These are phyloP conservation scores for Embidobia sp. DNA, from an alignment of 2,888 invertebrate genomes.

Conservation along the genomic window DNA sequence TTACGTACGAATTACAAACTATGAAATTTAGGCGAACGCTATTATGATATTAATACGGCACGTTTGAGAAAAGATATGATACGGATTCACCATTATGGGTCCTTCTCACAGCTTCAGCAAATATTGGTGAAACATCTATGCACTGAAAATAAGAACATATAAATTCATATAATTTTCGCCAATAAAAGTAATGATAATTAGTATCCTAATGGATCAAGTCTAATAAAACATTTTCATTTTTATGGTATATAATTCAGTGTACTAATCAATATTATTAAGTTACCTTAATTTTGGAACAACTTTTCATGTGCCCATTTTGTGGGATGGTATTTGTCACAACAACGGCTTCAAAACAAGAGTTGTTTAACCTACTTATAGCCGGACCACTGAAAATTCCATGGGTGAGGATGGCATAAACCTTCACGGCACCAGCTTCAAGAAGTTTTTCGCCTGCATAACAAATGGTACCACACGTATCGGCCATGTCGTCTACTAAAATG, in stretches of 20 bases:
- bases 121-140: slow-evolving; percentile 99
- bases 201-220: too few relatives aligned
- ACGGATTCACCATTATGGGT: slow-evolving; percentile 99
- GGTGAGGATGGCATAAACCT: slow-evolving; percentile 96
- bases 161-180: too few relatives aligned
- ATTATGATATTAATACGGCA: slow-evolving; percentile 88
- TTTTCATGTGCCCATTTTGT: slow-evolving; percentile 96
- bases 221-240: too few relatives aligned
- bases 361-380: slow-evolving; percentile 95
- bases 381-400: slow-evolving; percentile 98
- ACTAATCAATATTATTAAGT: too few relatives aligned
- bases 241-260: too few relatives aligned
- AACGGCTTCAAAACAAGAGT: slow-evolving; percentile 95
- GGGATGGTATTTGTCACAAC: slow-evolving; percentile 98
- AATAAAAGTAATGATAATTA: too few relatives aligned
- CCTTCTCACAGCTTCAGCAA: slow-evolving; percentile 98
- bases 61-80: slow-evolving; percentile 98
- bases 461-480: slow-evolving; percentile 97
- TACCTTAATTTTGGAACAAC: slow-evolving; percentile 93
- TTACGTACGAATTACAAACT: too few relatives aligned
- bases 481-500: slow-evolving; percentile 98
- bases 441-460: slow-evolving; percentile 97
- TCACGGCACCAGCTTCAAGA: slow-evolving; percentile 93
- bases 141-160: slow-evolving; percentile 86
- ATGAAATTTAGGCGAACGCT: slow-evolving; percentile 12